Percentiles rank a stretch among this genome's conserved stretches.
Conservation (phyloP, 2,113 vertebrate species). For the Sylvia atricapilla region DNA sequence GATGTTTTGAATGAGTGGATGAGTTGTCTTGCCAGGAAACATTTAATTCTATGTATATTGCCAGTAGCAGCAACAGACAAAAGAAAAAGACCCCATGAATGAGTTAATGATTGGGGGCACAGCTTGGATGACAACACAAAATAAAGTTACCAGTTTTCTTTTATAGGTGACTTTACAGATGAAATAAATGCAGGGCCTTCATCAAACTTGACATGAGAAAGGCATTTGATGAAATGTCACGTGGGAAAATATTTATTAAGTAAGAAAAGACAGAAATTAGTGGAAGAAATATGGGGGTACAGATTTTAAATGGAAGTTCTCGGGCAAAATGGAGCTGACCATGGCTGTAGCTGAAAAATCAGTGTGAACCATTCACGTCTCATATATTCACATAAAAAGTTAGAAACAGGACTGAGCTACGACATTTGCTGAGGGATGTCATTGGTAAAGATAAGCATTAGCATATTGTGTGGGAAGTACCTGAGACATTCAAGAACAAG, state of each 20-base stretch:
- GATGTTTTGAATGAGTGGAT: background rate
- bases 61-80: background rate
- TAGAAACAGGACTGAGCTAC: background rate
- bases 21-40: background rate
- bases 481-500: background rate
- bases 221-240: background rate
- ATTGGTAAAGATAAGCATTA: background rate
- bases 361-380: background rate
- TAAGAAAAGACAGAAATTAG: background rate
- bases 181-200: background rate
- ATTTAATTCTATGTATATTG: background rate
- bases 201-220: background rate
- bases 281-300: background rate
- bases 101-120: fast-evolving
- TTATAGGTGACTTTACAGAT: background rate
- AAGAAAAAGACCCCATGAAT: background rate
- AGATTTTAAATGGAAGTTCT: background rate
- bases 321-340: background rate
- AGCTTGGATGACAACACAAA: background rate
- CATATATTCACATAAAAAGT: background rate
- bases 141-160: background rate
- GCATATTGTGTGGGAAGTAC: background rate
- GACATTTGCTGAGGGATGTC: background rate
- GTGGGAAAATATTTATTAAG: background rate
- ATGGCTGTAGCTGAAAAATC: background rate